A percentile compares a stretch with the other conserved stretches of the same genome.
phyloP scores from a whole-genome alignment of 2,888 invertebrate genomes.

The Caenorhabditis afra region DNA sequence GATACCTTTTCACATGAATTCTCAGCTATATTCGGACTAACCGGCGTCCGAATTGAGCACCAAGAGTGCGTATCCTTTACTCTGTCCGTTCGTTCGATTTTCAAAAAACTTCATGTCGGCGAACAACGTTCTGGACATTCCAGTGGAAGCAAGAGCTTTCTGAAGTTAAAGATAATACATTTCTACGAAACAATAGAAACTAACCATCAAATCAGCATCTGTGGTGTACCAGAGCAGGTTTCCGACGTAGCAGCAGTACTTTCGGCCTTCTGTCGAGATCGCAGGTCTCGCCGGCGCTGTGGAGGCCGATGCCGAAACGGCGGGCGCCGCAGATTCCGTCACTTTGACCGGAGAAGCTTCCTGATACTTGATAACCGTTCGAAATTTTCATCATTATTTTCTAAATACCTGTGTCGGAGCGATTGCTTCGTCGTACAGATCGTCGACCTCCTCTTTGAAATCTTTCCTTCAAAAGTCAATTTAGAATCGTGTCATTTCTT shows the following conservation, averaged over 20 bases:
- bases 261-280: constrained; percentile 39
- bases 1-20: too few relatives aligned
- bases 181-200: background rate
- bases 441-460: constrained; percentile 63
- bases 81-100: constrained; percentile 89
- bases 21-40: too few relatives aligned
- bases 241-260: constrained; percentile 92
- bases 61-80: constrained; percentile 89
- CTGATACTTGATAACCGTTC: constrained; percentile 11
- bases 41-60: constrained; percentile 90
- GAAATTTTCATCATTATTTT: background rate
- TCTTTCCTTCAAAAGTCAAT: constrained; percentile 26
- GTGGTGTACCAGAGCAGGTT: constrained; percentile 91
- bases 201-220: constrained; percentile 75
- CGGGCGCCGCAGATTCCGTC: background rate
- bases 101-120: constrained; percentile 99
- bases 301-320: background rate
- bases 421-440: constrained; percentile 78
- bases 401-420: constrained; percentile 61
- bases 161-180: constrained; percentile 70
- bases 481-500: too few relatives aligned
- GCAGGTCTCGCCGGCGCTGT: constrained; percentile 7
- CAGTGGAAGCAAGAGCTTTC: constrained; percentile 91
- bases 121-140: constrained; percentile 96
- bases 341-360: constrained; percentile 7